phyloP scores from a whole-genome alignment of 2,113 vertebrate genomes.

The Nestor notabilis region DNA sequence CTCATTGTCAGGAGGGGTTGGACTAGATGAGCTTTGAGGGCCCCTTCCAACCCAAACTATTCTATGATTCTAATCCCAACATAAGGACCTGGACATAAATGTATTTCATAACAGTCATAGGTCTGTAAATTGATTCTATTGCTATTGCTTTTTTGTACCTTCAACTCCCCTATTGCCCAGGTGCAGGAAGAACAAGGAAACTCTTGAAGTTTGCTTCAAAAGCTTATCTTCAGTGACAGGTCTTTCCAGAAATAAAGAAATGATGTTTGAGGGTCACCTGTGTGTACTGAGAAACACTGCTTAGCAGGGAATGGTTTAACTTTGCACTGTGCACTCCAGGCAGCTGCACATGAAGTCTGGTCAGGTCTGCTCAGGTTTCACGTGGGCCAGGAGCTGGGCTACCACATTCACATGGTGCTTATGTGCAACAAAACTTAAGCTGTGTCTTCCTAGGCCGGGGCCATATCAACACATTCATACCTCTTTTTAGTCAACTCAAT shows the following conservation, averaged over 20 bases:
- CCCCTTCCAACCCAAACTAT: neutral
- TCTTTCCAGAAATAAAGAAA: neutral
- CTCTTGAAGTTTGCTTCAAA: neutral
- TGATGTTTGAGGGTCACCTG: neutral
- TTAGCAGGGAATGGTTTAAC: neutral
- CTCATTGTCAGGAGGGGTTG: neutral
- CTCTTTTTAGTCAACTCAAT: neutral
- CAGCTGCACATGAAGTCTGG: neutral
- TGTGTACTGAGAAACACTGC: neutral
- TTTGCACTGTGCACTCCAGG: rapidly evolving
- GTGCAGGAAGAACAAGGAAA: neutral
- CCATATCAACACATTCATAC: rapidly evolving
- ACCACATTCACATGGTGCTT: neutral
- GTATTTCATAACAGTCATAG: neutral
- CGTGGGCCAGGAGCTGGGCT: neutral
- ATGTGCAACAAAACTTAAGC: neutral
- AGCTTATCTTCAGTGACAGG: neutral
- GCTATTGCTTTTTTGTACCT: neutral
- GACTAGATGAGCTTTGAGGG: neutral
- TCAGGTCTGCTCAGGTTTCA: neutral
- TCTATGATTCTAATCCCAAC: neutral
- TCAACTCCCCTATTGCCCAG: neutral
- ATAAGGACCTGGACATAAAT: neutral
- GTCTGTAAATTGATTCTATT: neutral
- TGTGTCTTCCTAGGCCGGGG: neutral